Percentiles rank a stretch among this genome's conserved stretches.
Evolutionary conservation across 2,113 vertebrate species (phyloP).

Genomic region (Oenanthe melanoleuca): DNA sequence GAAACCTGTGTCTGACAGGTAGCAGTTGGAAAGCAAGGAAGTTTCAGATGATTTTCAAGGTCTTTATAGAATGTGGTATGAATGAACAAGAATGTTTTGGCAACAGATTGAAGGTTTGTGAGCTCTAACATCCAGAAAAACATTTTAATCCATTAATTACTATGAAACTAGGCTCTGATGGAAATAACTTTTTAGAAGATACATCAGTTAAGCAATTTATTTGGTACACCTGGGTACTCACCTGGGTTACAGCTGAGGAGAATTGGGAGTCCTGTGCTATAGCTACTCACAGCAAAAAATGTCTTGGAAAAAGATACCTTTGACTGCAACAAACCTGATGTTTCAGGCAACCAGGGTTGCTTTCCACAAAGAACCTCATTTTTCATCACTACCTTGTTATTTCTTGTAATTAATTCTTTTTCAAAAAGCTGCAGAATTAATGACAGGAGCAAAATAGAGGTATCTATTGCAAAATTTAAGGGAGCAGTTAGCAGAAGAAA

Average conservation of each 20-base stretch:
- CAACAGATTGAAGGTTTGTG: neutral
- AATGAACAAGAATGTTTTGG: neutral
- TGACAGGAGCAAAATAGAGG: neutral
- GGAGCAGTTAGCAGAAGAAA: neutral
- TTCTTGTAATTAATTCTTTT: neutral
- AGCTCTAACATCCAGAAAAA: neutral
- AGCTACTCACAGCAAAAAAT: neutral
- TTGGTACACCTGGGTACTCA: neutral
- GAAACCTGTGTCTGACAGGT: neutral
- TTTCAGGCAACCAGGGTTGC: neutral
- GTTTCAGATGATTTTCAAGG: neutral
- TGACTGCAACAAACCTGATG: neutral
- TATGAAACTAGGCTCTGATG: neutral
- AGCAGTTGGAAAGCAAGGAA: neutral
- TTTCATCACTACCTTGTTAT: neutral
- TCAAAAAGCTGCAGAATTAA: neutral
- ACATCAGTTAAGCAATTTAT: neutral
- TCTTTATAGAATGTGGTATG: rapidly evolving
- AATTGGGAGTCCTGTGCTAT: neutral
- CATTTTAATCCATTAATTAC: constrained; percentile 42
- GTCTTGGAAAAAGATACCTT: neutral
- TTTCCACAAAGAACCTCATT: neutral
- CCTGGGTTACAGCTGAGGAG: neutral
- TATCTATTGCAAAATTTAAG: neutral
- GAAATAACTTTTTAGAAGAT: neutral